A percentile compares a stretch with the other conserved stretches of the same genome.
Evolutionary conservation across 2,888 invertebrate genomes (phyloP).

Genomic region (Habroteleia sp.): DNA sequence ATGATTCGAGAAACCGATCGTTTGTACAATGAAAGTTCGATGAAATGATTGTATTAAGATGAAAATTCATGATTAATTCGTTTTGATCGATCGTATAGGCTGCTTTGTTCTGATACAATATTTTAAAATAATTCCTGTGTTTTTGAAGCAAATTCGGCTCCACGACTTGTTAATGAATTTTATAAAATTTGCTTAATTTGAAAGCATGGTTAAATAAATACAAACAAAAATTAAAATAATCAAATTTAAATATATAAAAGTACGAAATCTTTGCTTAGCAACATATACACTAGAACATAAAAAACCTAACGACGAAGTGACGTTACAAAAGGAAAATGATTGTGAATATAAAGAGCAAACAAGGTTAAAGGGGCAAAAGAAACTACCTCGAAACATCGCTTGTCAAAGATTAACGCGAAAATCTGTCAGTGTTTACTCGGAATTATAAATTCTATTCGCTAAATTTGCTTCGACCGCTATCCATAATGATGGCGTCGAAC

Average conservation of each 20-base stretch:
- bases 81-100: slow-evolving; percentile 13
- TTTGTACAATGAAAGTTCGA: not conserved
- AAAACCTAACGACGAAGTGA: slow-evolving; percentile 9
- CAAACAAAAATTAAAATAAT: slow-evolving; percentile 9
- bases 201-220: slow-evolving; percentile 17
- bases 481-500: not conserved
- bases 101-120: not conserved
- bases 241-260: slow-evolving; percentile 38
- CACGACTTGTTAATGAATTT: slow-evolving; percentile 15
- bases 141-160: slow-evolving; percentile 12
- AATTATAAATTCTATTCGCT: slow-evolving; percentile 47
- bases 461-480: slow-evolving; percentile 35
- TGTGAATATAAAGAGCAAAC: not conserved
- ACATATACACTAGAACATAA: slow-evolving; percentile 37
- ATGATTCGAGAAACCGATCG: not conserved
- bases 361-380: too few species aligned
- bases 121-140: not conserved
- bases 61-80: not conserved
- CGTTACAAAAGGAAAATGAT: slow-evolving; percentile 5
- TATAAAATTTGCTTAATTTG: not conserved
- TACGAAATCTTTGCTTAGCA: slow-evolving; percentile 41
- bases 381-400: slow-evolving; percentile 17
- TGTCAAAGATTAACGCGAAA: slow-evolving; percentile 20
- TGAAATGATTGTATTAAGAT: not conserved
- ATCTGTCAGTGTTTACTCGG: slow-evolving; percentile 32